Evolutionary conservation across 2,797 vertebrate genomes (phyloP).

Genomic region (Sebastes hubbsi): DNA sequence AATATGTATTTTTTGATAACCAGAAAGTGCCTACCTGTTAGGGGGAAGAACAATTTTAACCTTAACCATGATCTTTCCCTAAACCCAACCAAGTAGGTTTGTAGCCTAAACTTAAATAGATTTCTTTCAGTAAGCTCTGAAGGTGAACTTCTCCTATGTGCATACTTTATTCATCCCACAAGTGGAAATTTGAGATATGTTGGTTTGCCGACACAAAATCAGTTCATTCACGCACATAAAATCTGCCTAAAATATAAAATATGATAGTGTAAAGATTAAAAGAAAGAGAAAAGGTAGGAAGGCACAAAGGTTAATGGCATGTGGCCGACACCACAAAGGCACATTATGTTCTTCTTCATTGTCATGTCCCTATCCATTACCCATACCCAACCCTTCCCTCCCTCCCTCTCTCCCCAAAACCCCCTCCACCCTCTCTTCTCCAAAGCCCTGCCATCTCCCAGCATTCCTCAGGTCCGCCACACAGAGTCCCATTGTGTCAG

Average conservation of each 20-base stretch:
- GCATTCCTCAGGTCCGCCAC: slow-evolving; percentile 78
- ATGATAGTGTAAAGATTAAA: not conserved
- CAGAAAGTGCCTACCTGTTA: too few species aligned
- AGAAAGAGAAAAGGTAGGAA: not conserved
- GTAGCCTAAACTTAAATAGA: not conserved
- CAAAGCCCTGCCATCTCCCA: slow-evolving; percentile 67
- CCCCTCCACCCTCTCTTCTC: slow-evolving; percentile 45
- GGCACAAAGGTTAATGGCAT: not conserved
- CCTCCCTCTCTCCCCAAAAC: not conserved
- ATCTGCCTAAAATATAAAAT: not conserved
- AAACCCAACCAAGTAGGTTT: not conserved
- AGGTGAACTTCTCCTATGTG: not conserved
- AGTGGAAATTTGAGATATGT: not conserved
- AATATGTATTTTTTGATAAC: too few species aligned
- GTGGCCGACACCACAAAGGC: not conserved
- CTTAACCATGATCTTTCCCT: not conserved
- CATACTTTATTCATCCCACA: not conserved
- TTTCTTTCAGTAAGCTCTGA: not conserved
- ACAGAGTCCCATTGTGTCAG: slow-evolving; percentile 82
- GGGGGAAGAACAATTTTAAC: fast-evolving
- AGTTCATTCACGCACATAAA: not conserved
- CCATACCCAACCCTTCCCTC: not conserved
- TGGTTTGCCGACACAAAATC: not conserved
- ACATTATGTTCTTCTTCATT: not conserved
- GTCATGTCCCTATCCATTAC: slow-evolving; percentile 24